A percentile compares a stretch with the other conserved stretches of the same genome.
Conservation (phyloP, 2,113 vertebrate species). For the Nanger granti region DNA sequence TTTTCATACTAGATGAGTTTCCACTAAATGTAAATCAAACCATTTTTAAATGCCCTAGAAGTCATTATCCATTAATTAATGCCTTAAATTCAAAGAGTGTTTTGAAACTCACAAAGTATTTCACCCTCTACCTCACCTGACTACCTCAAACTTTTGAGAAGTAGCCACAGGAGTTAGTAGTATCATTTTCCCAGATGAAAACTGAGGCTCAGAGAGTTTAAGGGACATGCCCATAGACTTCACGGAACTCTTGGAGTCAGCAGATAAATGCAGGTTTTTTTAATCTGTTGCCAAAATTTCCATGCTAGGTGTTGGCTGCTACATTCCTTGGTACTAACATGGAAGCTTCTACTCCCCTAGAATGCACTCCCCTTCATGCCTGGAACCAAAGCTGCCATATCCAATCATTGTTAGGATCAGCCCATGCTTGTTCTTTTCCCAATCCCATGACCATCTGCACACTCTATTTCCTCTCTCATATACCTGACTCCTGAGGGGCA, state of each 20-base stretch:
- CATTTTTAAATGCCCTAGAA: conserved; percentile 9
- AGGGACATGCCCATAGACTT: background rate
- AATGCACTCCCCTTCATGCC: background rate
- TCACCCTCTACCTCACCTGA: background rate
- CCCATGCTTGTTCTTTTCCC: background rate
- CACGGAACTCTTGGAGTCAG: background rate
- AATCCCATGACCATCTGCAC: background rate
- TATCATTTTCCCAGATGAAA: conserved; percentile 2
- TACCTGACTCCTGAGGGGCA: background rate
- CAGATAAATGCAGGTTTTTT: background rate
- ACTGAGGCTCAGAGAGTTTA: background rate
- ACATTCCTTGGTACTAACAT: background rate
- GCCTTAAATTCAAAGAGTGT: background rate
- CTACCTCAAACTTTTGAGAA: background rate
- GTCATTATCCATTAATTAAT: background rate
- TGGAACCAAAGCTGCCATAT: background rate
- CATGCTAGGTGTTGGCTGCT: background rate
- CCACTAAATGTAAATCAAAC: conserved; percentile 17
- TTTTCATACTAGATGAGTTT: background rate
- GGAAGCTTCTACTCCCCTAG: background rate
- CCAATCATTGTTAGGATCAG: background rate
- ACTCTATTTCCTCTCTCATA: background rate
- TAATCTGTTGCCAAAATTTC: background rate
- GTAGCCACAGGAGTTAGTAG: background rate
- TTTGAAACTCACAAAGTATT: conserved; percentile 12